Evolutionary conservation across 1,140 invertebrate genomes (phyloP), one percentile per base, ranked within the genome.

Genomic region (Listronotus oregonensis): DNA sequence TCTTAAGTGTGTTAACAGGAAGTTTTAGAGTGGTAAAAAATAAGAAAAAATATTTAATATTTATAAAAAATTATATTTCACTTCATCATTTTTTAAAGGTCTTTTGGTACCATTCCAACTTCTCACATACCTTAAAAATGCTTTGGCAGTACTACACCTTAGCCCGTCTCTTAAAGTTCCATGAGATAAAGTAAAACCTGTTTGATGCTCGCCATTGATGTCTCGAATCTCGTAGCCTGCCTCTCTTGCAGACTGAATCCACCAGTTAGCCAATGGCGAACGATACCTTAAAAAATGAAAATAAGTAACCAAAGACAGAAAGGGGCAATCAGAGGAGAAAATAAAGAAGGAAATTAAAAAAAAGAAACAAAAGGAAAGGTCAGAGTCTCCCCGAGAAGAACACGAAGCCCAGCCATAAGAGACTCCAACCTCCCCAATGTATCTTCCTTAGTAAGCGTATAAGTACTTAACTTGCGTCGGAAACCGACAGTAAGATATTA

Each of bases 141-240:
- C 93, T 78, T 91, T 91, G 2, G 91, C 86, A 3, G 91, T 87
- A 68, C 91, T 94, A 77, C 92, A 94, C 18, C 93, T 82, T 5
- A 91, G 80, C 0, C 95, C 95, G 52, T 94, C 82, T n/a, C 88
- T 80, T 12, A 95, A 76, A 0, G 94, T 95, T 34, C 84, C 93
- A 74, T 91, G 89, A 0, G 89, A 84, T 31, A 83, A 77, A 0
- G 85, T 85, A 70, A 93, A 91, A 57, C 93, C 90, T 27, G 85
- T 87, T 77, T 92, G 90, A 14, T 74, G 85, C 40, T 82, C 83
- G 5, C 91, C 91, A 75, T 95, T 94, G 12, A 91, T 83, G 72
- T 95, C 93, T 1, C 83, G 74, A 1, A 84, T 82, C 47, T 81
- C 77, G 75, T 94, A 92, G 0, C 91, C 90, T 11, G 92, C 69